phyloP scores from a whole-genome alignment of 2,888 invertebrate genomes.

The Phyto melanocephala region DNA sequence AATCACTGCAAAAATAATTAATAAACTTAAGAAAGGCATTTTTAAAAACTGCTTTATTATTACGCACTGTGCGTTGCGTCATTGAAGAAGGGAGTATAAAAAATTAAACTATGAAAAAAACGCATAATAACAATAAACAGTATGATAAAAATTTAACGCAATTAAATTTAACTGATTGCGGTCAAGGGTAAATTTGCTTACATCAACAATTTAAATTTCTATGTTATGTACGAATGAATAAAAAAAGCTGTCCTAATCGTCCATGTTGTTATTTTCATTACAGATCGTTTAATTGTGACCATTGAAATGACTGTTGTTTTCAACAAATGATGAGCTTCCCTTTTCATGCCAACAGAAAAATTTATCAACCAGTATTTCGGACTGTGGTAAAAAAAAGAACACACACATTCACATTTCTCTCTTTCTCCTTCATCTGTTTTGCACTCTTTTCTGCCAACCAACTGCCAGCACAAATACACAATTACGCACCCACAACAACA shows the following conservation, averaged over 20 bases:
- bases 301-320: neutral
- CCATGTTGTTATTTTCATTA: neutral
- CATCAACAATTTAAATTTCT: neutral
- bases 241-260: neutral
- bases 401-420: neutral
- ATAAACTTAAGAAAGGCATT: too few species aligned
- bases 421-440: conserved; percentile 26
- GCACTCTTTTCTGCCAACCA: conserved; percentile 7
- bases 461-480: conserved; percentile 1
- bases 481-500: neutral
- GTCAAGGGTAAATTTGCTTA: neutral
- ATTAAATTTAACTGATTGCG: neutral
- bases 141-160: neutral
- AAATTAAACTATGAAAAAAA: neutral
- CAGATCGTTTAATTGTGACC: conserved; percentile 44
- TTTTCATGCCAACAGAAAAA: neutral
- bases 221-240: neutral
- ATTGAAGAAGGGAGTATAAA: neutral
- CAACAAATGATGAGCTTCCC: conserved; percentile 50
- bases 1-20: too few species aligned
- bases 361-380: conserved; percentile 38
- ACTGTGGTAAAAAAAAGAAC: conserved; percentile 1
- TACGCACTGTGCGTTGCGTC: neutral
- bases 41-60: too few species aligned
- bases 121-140: neutral